Evolutionary conservation across 2,888 invertebrate species (phyloP).

Genomic region (Piscicola geometra): DNA sequence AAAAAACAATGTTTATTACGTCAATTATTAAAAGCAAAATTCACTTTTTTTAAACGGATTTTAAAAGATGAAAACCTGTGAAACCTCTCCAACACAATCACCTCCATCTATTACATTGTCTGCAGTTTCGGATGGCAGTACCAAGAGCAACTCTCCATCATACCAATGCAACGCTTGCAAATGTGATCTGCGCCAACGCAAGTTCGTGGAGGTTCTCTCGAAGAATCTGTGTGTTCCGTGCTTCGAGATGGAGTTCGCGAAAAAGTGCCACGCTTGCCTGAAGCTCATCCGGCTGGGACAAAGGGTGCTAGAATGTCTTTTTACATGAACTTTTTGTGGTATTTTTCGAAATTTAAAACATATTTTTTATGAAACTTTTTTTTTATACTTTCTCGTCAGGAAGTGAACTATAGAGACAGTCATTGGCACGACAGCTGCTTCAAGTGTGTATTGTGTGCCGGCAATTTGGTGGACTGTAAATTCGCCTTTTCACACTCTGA

Average conservation of each 20-base stretch:
- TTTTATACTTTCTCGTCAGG: constrained; percentile 14
- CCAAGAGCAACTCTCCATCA: not conserved
- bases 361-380: not conserved
- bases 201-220: constrained; percentile 11
- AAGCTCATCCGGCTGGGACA: constrained; percentile 27
- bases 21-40: constrained; percentile 2
- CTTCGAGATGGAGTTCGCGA: constrained; percentile 31
- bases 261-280: constrained; percentile 31
- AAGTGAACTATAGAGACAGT: constrained; percentile 22
- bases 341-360: not conserved
- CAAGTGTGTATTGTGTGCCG: constrained; percentile 27
- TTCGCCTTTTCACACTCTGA: constrained; percentile 31
- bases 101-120: not conserved
- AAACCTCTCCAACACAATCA: not conserved
- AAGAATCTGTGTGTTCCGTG: constrained; percentile 30
- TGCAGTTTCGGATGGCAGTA: not conserved
- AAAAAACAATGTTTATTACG: not conserved
- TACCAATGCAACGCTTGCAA: constrained; percentile 24
- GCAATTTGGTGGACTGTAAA: constrained; percentile 23
- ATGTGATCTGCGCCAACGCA: constrained; percentile 6
- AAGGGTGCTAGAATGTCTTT: constrained; percentile 19
- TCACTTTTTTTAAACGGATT: not conserved
- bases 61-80: no score
- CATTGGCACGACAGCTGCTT: constrained; percentile 37
- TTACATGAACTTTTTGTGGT: not conserved